Percentiles rank a stretch among this genome's conserved stretches.
Evolutionary conservation across 2,797 vertebrate species (phyloP).

Genomic region (Tokudaia muenninki): DNA sequence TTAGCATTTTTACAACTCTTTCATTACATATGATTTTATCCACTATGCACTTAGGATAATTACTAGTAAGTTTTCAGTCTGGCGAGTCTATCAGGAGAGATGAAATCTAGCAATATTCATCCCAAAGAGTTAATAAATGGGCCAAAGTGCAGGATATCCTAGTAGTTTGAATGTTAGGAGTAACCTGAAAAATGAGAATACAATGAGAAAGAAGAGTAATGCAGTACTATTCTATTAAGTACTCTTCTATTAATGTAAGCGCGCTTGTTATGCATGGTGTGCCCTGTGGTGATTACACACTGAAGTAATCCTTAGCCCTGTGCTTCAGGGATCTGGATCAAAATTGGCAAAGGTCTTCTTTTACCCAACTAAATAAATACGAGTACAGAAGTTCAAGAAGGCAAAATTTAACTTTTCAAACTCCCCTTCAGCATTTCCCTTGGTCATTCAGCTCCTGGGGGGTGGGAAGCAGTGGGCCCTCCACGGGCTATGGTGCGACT

Average conservation of each 20-base stretch:
- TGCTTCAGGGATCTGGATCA: neutral
- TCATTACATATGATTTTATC: neutral
- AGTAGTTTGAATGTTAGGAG: neutral
- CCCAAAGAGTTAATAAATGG: conserved; percentile 10
- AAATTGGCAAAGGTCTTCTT: neutral
- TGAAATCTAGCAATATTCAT: neutral
- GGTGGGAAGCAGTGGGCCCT: no score
- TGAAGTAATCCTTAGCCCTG: neutral
- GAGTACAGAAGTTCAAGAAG: conserved; percentile 17
- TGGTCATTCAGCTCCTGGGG: neutral
- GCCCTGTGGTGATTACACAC: neutral
- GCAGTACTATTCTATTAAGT: neutral
- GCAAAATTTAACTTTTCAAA: conserved; percentile 24
- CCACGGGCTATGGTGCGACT: no score
- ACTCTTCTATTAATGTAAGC: conserved; percentile 2
- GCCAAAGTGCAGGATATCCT: neutral
- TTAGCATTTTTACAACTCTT: conserved; percentile 62
- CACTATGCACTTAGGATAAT: conserved; percentile 53
- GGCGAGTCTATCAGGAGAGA: conserved; percentile 45
- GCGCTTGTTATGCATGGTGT: conserved; percentile 29
- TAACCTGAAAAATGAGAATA: neutral
- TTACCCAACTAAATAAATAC: conserved; percentile 20
- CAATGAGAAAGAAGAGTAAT: neutral
- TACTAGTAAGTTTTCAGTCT: conserved; percentile 55
- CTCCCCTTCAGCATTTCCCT: neutral